Percentiles rank a stretch among this genome's conserved stretches.
These are phyloP conservation scores for Theocolax elegans DNA, from an alignment of 1,140 invertebrate species.

Conservation along the genomic window DNA sequence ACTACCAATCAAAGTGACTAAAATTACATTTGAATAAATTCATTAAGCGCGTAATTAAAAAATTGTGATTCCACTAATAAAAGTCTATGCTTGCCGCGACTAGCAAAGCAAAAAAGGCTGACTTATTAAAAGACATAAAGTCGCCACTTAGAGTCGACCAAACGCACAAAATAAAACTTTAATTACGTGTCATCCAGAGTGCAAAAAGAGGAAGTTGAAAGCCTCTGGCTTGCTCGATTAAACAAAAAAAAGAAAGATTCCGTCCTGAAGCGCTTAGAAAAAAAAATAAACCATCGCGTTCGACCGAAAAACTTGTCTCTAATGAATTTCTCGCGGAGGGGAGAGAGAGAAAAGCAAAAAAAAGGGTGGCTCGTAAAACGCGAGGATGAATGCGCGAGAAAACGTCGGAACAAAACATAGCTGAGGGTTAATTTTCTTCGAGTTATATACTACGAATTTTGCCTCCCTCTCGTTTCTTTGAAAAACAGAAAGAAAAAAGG, in stretches of 20 bases:
- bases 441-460: slow-evolving; percentile 12
- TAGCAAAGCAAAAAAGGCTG: neutral
- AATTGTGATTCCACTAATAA: too few species aligned
- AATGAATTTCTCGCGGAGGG: slow-evolving; percentile 30
- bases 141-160: slow-evolving; percentile 21
- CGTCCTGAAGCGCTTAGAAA: neutral
- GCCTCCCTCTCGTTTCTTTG: neutral
- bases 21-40: too few species aligned
- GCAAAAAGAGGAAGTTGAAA: slow-evolving; percentile 21
- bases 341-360: neutral
- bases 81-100: too few species aligned
- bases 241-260: slow-evolving; percentile 31
- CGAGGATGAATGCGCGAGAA: slow-evolving; percentile 24
- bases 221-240: slow-evolving; percentile 24
- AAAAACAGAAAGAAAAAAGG: neutral
- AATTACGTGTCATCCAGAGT: slow-evolving; percentile 18
- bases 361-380: slow-evolving; percentile 19
- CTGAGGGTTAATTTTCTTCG: slow-evolving; percentile 29
- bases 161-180: slow-evolving; percentile 31
- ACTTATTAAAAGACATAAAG: slow-evolving; percentile 37
- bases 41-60: too few species aligned
- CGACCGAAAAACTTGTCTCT: slow-evolving; percentile 16
- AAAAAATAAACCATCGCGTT: slow-evolving; percentile 28
- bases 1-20: too few species aligned
- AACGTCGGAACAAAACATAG: neutral